Conservation (phyloP, 2,113 vertebrate genomes). For the Thunnus maccoyii region DNA sequence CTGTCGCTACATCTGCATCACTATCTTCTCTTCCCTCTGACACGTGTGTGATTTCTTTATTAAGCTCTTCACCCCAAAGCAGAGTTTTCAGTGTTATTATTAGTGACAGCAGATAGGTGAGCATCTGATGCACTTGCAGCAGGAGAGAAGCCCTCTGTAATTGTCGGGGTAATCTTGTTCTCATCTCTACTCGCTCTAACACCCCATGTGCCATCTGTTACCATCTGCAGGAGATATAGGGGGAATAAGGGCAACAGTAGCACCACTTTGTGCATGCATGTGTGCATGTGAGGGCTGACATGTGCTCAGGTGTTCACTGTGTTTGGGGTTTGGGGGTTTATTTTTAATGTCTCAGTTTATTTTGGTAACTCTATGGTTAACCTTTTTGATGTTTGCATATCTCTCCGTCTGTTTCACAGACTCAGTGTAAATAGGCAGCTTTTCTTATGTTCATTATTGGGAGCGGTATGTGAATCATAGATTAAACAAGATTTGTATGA, state of each 20-base stretch:
- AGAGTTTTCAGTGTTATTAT: slow-evolving; percentile 47
- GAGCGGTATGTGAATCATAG: slow-evolving; percentile 40
- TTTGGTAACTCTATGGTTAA: slow-evolving; percentile 44
- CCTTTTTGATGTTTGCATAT: slow-evolving; percentile 15
- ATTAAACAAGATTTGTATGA: slow-evolving; percentile 30
- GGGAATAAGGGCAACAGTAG: slow-evolving; percentile 72
- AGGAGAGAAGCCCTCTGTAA: slow-evolving; percentile 59
- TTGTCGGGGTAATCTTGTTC: slow-evolving; percentile 63
- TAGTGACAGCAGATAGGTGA: slow-evolving; percentile 60
- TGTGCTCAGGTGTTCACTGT: slow-evolving; percentile 60
- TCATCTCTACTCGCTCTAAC: slow-evolving; percentile 57
- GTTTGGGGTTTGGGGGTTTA: slow-evolving; percentile 38
- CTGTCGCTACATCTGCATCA: slow-evolving; percentile 22
- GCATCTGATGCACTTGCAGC: slow-evolving; percentile 64
- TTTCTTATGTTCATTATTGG: slow-evolving; percentile 33
- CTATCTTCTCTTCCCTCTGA: not conserved
- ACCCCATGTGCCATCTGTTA: slow-evolving; percentile 68
- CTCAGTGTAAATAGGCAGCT: slow-evolving; percentile 18
- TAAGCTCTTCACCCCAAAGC: slow-evolving; percentile 17
- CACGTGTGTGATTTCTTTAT: slow-evolving; percentile 35
- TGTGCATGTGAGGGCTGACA: slow-evolving; percentile 19
- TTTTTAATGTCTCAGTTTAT: slow-evolving; percentile 44
- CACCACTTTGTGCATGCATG: slow-evolving; percentile 24
- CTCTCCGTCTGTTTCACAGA: slow-evolving; percentile 29
- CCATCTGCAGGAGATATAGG: slow-evolving; percentile 52